phyloP scores from a whole-genome alignment of 2,888 invertebrate genomes.

The Dastarcus helophoroides region DNA sequence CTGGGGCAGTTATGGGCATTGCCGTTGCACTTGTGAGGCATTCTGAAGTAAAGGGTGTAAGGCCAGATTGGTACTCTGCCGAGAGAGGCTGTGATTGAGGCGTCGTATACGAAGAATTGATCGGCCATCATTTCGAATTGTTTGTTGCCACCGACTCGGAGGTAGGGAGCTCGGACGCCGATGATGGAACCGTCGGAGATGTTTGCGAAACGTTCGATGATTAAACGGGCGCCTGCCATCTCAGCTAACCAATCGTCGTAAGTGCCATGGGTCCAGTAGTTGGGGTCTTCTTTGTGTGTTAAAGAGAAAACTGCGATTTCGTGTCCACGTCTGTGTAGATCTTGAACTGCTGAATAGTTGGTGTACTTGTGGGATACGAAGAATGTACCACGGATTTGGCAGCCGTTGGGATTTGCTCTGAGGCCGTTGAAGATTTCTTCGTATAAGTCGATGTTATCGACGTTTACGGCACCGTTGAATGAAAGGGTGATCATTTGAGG shows the following conservation, averaged over 20 bases:
- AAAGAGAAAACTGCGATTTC: slow-evolving; percentile 87
- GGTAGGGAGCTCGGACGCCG: slow-evolving; percentile 77
- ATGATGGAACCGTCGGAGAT: slow-evolving; percentile 86
- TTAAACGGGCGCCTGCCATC: slow-evolving; percentile 83
- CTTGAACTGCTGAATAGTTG: slow-evolving; percentile 83
- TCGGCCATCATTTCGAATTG: slow-evolving; percentile 97
- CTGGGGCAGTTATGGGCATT: slow-evolving; percentile 90
- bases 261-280: slow-evolving; percentile 77
- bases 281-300: slow-evolving; percentile 85
- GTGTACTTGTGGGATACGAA: slow-evolving; percentile 88
- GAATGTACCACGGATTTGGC: slow-evolving; percentile 80
- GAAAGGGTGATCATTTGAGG: slow-evolving; percentile 91
- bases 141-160: slow-evolving; percentile 85
- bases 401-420: slow-evolving; percentile 79
- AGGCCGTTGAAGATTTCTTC: slow-evolving; percentile 81
- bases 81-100: slow-evolving; percentile 83
- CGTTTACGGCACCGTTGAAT: slow-evolving; percentile 86
- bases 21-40: slow-evolving; percentile 92
- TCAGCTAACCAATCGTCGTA: slow-evolving; percentile 91
- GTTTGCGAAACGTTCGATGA: slow-evolving; percentile 81
- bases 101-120: slow-evolving; percentile 89
- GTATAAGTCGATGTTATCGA: slow-evolving; percentile 86
- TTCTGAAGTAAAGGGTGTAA: slow-evolving; percentile 90
- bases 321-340: slow-evolving; percentile 78
- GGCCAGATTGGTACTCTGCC: slow-evolving; percentile 92